Conservation (phyloP, 2,113 vertebrate species). For the Syngnathus typhle region DNA sequence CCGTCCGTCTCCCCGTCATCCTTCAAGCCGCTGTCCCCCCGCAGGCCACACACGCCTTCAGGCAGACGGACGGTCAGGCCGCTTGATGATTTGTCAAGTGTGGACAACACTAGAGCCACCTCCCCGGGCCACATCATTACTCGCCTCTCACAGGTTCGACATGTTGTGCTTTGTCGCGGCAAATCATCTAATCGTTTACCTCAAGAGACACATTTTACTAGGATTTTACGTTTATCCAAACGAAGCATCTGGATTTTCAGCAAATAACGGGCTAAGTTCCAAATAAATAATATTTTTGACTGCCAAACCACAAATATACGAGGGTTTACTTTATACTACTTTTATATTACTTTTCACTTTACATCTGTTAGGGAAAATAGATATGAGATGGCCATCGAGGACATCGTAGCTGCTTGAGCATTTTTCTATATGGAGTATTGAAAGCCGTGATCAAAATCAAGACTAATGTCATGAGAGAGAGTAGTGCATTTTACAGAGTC, state of each 20-base stretch:
- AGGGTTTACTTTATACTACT: no score
- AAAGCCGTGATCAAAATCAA: background rate
- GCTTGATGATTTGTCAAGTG: conserved; percentile 69
- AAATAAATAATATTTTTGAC: no score
- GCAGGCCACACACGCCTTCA: conserved; percentile 87
- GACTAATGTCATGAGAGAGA: conserved; percentile 40
- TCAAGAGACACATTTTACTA: background rate
- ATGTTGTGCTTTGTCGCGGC: background rate
- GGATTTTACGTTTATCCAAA: no score
- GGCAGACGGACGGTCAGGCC: conserved; percentile 88
- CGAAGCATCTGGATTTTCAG: no score
- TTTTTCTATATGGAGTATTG: background rate
- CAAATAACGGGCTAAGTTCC: no score
- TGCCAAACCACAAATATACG: no score
- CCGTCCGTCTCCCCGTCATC: conserved; percentile 72
- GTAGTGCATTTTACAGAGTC: conserved; percentile 61
- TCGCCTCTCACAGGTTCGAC: conserved; percentile 78
- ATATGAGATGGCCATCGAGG: no score
- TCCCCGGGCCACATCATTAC: conserved; percentile 80
- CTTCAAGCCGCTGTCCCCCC: conserved; percentile 74
- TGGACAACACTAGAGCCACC: conserved; percentile 74
- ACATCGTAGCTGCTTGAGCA: no score
- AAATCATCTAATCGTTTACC: background rate
- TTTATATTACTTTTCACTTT: no score
- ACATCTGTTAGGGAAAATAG: no score